A percentile compares a stretch with the other conserved stretches of the same genome.
Conservation (phyloP, 2,888 invertebrate species). For the Cryptus armator region DNA sequence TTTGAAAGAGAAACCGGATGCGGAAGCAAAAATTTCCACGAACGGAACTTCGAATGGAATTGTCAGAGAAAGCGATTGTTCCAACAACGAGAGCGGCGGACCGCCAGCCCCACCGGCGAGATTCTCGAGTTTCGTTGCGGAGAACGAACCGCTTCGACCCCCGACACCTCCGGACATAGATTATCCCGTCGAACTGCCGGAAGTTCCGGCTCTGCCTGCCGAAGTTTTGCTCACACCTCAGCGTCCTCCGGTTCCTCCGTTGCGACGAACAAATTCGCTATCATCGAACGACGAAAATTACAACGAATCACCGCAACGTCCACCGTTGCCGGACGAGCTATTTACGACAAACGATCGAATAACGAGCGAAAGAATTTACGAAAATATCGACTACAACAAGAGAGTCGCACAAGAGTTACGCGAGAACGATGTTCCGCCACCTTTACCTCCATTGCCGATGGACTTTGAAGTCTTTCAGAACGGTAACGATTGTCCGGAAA, state of each 20-base stretch:
- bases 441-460: slow-evolving; percentile 62
- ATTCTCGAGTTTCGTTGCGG: slow-evolving; percentile 72
- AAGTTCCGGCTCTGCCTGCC: slow-evolving; percentile 70
- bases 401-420: background rate
- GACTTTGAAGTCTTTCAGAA: slow-evolving; percentile 20
- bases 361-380: slow-evolving; percentile 58
- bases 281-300: slow-evolving; percentile 39
- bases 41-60: slow-evolving; percentile 44
- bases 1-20: slow-evolving; percentile 2
- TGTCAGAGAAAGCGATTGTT: background rate
- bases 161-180: slow-evolving; percentile 74
- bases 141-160: slow-evolving; percentile 70
- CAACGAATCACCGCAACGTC: slow-evolving; percentile 68
- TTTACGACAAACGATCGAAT: slow-evolving; percentile 20
- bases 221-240: slow-evolving; percentile 55
- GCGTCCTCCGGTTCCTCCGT: slow-evolving; percentile 68
- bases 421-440: slow-evolving; percentile 36
- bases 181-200: slow-evolving; percentile 70
- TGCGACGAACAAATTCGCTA: slow-evolving; percentile 61
- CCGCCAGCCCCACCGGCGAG: slow-evolving; percentile 70
- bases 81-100: slow-evolving; percentile 8
- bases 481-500: background rate
- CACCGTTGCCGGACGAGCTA: slow-evolving; percentile 69
- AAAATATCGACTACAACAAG: slow-evolving; percentile 57
- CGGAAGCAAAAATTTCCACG: background rate